Percentiles rank a stretch among this genome's conserved stretches.
Conservation (phyloP, 2,113 vertebrate genomes). For the Peromyscus californicus region DNA sequence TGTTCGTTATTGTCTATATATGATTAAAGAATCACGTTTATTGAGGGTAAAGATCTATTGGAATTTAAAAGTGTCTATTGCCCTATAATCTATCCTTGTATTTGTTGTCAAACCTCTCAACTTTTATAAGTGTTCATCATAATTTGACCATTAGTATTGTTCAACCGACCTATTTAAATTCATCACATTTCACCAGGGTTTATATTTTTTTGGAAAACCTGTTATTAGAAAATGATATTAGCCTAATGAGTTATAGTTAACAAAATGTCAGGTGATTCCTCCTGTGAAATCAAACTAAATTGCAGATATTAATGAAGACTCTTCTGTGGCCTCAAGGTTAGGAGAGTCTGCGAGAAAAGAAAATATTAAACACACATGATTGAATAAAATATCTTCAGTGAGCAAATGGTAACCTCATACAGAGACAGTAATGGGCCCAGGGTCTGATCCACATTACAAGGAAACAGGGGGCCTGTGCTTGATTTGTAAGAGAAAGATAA, state of each 20-base stretch:
- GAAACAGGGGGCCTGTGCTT: neutral
- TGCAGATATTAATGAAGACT: constrained; percentile 45
- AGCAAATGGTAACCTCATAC: constrained; percentile 46
- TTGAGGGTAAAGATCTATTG: neutral
- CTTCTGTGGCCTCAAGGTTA: neutral
- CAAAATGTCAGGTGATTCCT: constrained; percentile 26
- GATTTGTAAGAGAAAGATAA: neutral
- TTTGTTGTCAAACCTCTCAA: neutral
- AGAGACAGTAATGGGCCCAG: constrained; percentile 17
- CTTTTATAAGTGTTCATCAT: neutral
- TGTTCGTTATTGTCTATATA: neutral
- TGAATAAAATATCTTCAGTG: constrained; percentile 25
- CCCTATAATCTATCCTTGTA: neutral
- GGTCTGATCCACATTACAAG: neutral
- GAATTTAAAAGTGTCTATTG: neutral
- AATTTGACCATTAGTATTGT: neutral
- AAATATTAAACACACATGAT: constrained; percentile 33
- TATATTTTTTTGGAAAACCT: constrained; percentile 27
- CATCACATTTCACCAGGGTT: neutral
- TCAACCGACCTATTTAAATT: constrained; percentile 45
- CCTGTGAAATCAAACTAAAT: constrained; percentile 52
- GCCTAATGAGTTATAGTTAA: constrained; percentile 21
- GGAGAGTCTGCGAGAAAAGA: neutral
- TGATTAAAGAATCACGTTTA: neutral
- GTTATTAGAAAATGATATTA: constrained; percentile 61